phyloP scores from a whole-genome alignment of 2,888 invertebrate genomes.

The Dorcus hopei region DNA sequence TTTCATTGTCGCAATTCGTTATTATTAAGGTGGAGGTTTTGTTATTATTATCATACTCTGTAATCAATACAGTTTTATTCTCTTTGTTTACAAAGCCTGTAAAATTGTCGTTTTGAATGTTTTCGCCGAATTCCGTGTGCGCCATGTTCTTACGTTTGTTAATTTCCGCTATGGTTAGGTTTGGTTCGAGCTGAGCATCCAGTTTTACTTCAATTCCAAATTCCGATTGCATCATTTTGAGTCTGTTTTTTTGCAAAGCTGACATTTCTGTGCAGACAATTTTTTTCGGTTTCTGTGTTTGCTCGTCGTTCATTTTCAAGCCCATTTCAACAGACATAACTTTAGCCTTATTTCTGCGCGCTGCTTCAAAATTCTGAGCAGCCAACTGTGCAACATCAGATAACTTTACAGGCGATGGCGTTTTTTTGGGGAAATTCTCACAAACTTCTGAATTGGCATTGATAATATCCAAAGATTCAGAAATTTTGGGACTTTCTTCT shows the following conservation, averaged over 20 bases:
- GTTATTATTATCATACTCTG: too few relatives aligned
- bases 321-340: slow-evolving; percentile 53
- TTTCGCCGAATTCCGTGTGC: slow-evolving; percentile 31
- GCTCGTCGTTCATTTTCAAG: slow-evolving; percentile 20
- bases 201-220: slow-evolving; percentile 8
- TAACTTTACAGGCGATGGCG: neutral
- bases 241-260: slow-evolving; percentile 60
- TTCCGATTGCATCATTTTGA: slow-evolving; percentile 49
- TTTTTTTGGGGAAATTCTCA: slow-evolving; percentile 9
- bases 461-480: slow-evolving; percentile 55
- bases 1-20: slow-evolving; percentile 32
- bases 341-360: slow-evolving; percentile 52
- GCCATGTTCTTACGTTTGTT: slow-evolving; percentile 40
- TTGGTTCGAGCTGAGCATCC: neutral
- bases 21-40: neutral
- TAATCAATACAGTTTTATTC: too few relatives aligned
- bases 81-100: too few relatives aligned
- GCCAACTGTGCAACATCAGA: slow-evolving; percentile 17
- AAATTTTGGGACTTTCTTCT: slow-evolving; percentile 38
- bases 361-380: slow-evolving; percentile 49
- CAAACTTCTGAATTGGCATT: slow-evolving; percentile 52
- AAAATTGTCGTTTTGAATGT: neutral
- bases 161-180: slow-evolving; percentile 26
- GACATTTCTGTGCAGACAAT: slow-evolving; percentile 42
- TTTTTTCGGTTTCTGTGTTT: slow-evolving; percentile 1